A percentile compares a stretch with the other conserved stretches of the same genome.
Conservation (phyloP, 1,140 invertebrate species). For the Helicoverpa armigera region DNA sequence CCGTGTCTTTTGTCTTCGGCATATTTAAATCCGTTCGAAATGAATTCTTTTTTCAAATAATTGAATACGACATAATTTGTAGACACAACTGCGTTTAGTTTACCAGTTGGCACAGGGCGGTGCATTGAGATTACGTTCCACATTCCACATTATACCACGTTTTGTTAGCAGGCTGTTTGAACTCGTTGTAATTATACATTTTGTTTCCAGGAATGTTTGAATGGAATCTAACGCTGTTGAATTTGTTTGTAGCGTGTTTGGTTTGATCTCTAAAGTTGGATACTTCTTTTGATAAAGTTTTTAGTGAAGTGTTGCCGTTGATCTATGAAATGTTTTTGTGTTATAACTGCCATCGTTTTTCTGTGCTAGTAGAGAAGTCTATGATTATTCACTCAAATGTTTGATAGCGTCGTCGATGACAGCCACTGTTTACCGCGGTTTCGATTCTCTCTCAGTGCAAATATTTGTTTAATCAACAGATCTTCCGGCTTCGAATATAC, state of each 20-base stretch:
- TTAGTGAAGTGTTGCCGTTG: not conserved
- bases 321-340: not conserved
- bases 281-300: conserved; percentile 15
- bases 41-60: conserved; percentile 1
- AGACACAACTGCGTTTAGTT: conserved; percentile 27
- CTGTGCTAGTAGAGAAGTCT: no score
- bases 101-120: not conserved
- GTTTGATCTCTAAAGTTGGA: conserved; percentile 22
- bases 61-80: conserved; percentile 28
- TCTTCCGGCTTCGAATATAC: no score
- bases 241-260: conserved; percentile 20
- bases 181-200: conserved; percentile 41
- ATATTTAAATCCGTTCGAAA: no score
- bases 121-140: conserved; percentile 3
- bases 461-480: no score
- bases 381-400: no score
- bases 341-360: not conserved
- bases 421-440: no score
- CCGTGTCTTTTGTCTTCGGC: no score
- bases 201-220: conserved; percentile 46
- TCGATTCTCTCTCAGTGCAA: no score
- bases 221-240: conserved; percentile 29
- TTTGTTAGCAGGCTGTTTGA: conserved; percentile 38
- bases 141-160: conserved; percentile 28
- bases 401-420: no score